phyloP scores from a whole-genome alignment of 2,888 invertebrate genomes.

The Ectobius pallidus region DNA sequence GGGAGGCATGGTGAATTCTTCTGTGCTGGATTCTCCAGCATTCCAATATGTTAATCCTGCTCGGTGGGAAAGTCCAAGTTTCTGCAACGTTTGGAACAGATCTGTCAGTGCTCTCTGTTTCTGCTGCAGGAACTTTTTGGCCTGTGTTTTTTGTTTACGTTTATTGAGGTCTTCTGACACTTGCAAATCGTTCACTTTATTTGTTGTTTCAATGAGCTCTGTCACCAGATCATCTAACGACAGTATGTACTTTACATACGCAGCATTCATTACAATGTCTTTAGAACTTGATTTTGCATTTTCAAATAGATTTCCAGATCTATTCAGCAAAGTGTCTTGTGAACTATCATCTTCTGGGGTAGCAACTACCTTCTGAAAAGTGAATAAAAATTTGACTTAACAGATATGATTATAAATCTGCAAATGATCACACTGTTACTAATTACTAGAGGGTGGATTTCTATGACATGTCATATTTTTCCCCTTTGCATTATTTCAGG shows the following conservation, averaged over 20 bases:
- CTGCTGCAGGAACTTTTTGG: slow-evolving; percentile 80
- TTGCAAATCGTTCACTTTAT: slow-evolving; percentile 52
- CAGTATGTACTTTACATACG: slow-evolving; percentile 67
- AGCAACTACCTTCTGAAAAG: too few species aligned
- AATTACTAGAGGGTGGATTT: too few species aligned
- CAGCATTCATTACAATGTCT: slow-evolving; percentile 62
- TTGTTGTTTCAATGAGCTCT: slow-evolving; percentile 47
- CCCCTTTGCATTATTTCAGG: too few species aligned
- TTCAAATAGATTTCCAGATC: slow-evolving; percentile 55
- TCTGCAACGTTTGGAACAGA: slow-evolving; percentile 78
- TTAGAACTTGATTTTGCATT: slow-evolving; percentile 70
- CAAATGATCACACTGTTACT: too few species aligned
- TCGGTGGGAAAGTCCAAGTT: slow-evolving; percentile 80
- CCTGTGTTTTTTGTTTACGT: slow-evolving; percentile 77
- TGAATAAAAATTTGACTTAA: too few species aligned
- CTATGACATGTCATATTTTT: too few species aligned
- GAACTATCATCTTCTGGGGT: neutral
- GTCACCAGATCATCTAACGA: slow-evolving; percentile 70
- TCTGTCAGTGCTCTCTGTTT: slow-evolving; percentile 86
- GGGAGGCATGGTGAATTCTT: slow-evolving; percentile 70
- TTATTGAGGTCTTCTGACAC: slow-evolving; percentile 43
- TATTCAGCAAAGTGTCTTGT: neutral
- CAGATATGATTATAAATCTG: too few species aligned
- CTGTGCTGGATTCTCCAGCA: slow-evolving; percentile 55
- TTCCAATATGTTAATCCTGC: slow-evolving; percentile 64